phyloP scores from a whole-genome alignment of 2,797 vertebrate species.

The Spizella passerina region DNA sequence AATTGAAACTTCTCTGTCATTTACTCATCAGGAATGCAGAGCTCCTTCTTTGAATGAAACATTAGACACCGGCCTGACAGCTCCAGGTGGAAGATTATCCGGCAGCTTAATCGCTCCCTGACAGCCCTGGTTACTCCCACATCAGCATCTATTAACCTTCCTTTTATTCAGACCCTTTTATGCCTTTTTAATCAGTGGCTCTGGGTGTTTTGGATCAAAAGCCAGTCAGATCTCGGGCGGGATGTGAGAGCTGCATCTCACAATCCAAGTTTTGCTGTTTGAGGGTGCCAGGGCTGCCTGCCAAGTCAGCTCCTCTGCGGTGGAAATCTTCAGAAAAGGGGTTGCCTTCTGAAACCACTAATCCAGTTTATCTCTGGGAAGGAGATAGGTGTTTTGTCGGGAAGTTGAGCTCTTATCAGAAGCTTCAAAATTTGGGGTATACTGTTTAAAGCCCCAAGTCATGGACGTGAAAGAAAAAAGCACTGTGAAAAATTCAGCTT shows the following conservation, averaged over 20 bases:
- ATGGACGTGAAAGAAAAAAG: background rate
- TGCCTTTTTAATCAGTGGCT: constrained; percentile 6
- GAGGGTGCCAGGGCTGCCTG: background rate
- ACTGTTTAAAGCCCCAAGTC: background rate
- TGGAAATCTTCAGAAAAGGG: background rate
- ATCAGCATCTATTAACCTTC: constrained; percentile 58
- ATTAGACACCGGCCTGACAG: constrained; percentile 63
- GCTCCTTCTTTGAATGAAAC: constrained; percentile 61
- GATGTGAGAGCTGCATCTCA: background rate
- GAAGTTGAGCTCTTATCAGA: background rate
- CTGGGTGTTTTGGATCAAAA: background rate
- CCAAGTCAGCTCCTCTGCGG: background rate
- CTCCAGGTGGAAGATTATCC: constrained; percentile 62
- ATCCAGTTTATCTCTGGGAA: background rate
- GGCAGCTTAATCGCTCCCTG: constrained; percentile 56
- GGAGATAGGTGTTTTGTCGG: background rate
- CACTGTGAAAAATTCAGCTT: background rate
- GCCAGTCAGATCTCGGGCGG: background rate
- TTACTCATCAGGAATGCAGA: constrained; percentile 56
- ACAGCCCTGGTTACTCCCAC: constrained; percentile 45
- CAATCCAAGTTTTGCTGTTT: background rate
- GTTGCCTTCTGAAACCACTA: background rate
- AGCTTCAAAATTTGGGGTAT: background rate
- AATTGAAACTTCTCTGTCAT: constrained; percentile 74
- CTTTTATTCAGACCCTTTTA: background rate